Conservation (phyloP, 2,888 invertebrate species). For the Oxycera nigricornis region DNA sequence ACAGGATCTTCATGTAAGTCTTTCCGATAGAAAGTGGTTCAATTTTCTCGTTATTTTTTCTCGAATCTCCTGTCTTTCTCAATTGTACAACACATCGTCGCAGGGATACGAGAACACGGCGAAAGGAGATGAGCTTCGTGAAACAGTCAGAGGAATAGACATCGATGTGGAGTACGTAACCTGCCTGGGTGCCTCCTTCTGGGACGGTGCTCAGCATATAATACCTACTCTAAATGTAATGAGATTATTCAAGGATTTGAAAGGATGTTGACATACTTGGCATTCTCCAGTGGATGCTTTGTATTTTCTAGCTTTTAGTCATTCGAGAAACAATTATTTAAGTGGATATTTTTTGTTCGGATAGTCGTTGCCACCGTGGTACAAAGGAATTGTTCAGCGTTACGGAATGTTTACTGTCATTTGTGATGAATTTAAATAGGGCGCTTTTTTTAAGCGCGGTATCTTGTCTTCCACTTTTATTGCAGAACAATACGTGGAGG, state of each 20-base stretch:
- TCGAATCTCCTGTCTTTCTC: neutral
- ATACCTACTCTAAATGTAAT: constrained; percentile 36
- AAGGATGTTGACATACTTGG: constrained; percentile 38
- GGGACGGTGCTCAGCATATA: no score
- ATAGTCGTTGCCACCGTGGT: neutral
- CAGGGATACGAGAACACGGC: no score
- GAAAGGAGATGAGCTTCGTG: no score
- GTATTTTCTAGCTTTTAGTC: constrained; percentile 32
- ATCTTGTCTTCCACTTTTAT: no score
- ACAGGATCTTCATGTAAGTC: constrained; percentile 2
- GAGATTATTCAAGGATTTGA: constrained; percentile 35
- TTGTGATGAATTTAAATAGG: constrained; percentile 33
- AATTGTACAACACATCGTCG: neutral
- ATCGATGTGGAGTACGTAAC: no score
- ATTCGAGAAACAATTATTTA: constrained; percentile 37
- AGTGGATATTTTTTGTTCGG: constrained; percentile 33
- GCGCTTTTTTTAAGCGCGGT: neutral
- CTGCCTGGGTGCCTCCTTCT: no score
- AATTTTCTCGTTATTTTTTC: constrained; percentile 13
- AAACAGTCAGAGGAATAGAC: no score
- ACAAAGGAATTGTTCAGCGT: constrained; percentile 13
- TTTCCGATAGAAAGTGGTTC: constrained; percentile 13
- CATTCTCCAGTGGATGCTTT: constrained; percentile 16
- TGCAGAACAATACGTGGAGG: no score
- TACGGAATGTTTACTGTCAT: constrained; percentile 13